Base-by-base conservation (phyloP, 2,888 invertebrate species). In the Magallana nippona region DNA sequence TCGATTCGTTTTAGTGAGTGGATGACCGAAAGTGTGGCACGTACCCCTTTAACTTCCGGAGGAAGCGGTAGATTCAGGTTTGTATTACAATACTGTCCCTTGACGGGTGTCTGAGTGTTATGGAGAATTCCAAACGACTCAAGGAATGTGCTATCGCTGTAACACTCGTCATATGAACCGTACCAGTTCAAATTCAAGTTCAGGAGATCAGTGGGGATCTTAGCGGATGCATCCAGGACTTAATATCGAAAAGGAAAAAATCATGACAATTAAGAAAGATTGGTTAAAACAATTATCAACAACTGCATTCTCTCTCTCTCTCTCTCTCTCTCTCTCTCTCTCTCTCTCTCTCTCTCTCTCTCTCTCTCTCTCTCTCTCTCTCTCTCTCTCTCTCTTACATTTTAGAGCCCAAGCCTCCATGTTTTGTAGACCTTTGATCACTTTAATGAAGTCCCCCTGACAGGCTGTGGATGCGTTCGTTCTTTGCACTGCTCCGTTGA, bases 141-240 rank as follows among this genome's bases (percentile, higher is more conserved):
- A 1, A 71, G 5, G 15, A 27, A 15, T 13, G 71, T 71, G 27
- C 22, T 27, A 19, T 71, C 71, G 15, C 71, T 71, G 32, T 71
- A 71, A 71, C 71, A 71, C 71, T 71, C 71, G 27, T 71, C 71
- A 17, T 71, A 71, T 0, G 71, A 71, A 2, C 71, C 71, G 13
- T 71, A 71, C 71, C 71, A 71, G 27, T 71, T 71, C 71, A 71
- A 15, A 22, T 71, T 32, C 32, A 71, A 32, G 71, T 71, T 71
- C 71, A 71, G 22, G 15, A 71, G 11, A 71, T 32, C 71, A 27
- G 71, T 71, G 13, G 71, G 71, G 5, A 71, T 71, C 27, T 71
- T 71, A 22, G 71, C 71, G 2, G 71, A 71, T 71, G 71, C 32
- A 15, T 71, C 71, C 13, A 71, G 32, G 27, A 71, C 71, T 71